phyloP scores from a whole-genome alignment of 2,113 vertebrate genomes.

The Eublepharis macularius region DNA sequence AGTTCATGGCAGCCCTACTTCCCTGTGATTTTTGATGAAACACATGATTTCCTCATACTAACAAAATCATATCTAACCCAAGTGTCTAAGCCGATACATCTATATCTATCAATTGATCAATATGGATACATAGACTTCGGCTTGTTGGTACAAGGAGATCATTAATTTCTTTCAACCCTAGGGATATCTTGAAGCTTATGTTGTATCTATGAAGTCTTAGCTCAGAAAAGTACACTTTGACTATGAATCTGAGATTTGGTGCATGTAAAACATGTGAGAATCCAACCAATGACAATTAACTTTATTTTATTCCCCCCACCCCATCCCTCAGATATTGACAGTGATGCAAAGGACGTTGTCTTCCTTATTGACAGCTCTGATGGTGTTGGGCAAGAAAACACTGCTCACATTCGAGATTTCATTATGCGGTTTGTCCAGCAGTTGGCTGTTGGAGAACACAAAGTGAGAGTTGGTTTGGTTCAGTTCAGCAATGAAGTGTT shows the following conservation, averaged over 20 bases:
- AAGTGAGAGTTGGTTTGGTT: constrained; percentile 83
- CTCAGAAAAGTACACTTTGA: not conserved
- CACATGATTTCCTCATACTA: too few relatives aligned
- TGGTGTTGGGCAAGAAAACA: constrained; percentile 61
- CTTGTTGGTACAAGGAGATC: not conserved
- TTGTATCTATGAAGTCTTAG: not conserved
- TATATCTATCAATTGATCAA: too few relatives aligned
- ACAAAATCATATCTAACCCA: too few relatives aligned
- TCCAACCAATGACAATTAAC: not conserved
- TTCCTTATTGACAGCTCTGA: constrained; percentile 95
- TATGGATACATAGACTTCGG: too few relatives aligned
- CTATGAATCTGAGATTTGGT: not conserved
- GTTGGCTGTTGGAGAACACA: constrained; percentile 83
- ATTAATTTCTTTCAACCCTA: too few relatives aligned
- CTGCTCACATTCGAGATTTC: constrained; percentile 92
- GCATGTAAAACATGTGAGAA: not conserved
- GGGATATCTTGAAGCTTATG: too few relatives aligned
- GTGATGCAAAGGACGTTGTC: constrained; percentile 87
- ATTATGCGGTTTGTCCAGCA: constrained; percentile 82
- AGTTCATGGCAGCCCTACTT: too few relatives aligned
- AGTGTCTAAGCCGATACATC: too few relatives aligned
- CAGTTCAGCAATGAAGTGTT: constrained; percentile 86
- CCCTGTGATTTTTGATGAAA: too few relatives aligned
- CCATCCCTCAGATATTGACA: constrained; percentile 54
- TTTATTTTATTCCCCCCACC: not conserved